phyloP scores from a whole-genome alignment of 2,113 vertebrate species.

The Rattus norvegicus region GRCr8 NC_086020.1:238307001-238307500 shows the following conservation, averaged over 20 bases:
- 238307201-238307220: not conserved
- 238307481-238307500: not conserved
- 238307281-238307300: not conserved
- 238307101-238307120: not conserved
- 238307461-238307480: not conserved
- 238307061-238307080: not conserved
- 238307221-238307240: not conserved
- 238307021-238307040: not conserved
- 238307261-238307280: not conserved
- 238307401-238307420: not conserved
- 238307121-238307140: not conserved
- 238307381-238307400: conserved; percentile 7
- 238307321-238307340: not conserved
- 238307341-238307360: not conserved
- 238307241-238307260: not conserved
- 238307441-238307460: not conserved
- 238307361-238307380: not conserved
- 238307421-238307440: conserved; percentile 52
- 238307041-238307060: not conserved
- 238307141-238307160: not conserved
- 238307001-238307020: not conserved
- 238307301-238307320: not conserved
- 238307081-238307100: conserved; percentile 42
- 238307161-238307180: not conserved
- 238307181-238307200: not conserved